phyloP scores from a whole-genome alignment of 2,797 vertebrate genomes.

The Pseudocheirus occidentalis region DNA sequence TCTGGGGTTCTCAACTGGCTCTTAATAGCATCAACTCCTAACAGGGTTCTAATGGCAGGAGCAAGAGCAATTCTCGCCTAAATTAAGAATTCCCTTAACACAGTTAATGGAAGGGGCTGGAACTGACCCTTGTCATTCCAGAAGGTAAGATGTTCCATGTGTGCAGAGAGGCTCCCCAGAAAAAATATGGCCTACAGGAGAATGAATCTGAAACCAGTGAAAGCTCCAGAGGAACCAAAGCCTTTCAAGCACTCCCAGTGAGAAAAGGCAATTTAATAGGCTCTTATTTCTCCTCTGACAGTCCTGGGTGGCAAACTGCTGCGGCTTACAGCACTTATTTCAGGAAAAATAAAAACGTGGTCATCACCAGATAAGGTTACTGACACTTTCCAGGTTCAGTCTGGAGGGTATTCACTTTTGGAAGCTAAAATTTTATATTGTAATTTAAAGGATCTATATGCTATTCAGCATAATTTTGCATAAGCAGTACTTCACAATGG shows the following conservation, averaged over 20 bases:
- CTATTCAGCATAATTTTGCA: background rate
- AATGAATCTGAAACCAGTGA: constrained; percentile 23
- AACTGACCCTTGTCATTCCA: background rate
- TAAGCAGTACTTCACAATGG: background rate
- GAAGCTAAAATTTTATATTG: constrained; percentile 23
- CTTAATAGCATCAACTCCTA: background rate
- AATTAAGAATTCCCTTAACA: background rate
- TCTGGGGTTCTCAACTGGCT: background rate
- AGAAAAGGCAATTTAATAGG: constrained; percentile 33
- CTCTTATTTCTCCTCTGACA: background rate
- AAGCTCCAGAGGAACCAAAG: background rate
- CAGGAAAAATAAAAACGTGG: constrained; percentile 46
- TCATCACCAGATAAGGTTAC: background rate
- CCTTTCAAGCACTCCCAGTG: background rate
- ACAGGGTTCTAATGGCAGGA: background rate
- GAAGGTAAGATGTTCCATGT: background rate
- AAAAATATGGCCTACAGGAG: background rate
- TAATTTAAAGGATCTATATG: constrained; percentile 17
- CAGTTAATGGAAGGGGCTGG: background rate
- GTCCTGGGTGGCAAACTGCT: background rate
- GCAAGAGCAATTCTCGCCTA: background rate
- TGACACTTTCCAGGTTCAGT: constrained; percentile 2
- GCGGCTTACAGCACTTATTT: constrained; percentile 15
- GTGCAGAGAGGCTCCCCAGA: background rate
- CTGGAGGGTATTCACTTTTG: background rate